These are phyloP conservation scores for Amphipyra tragopoginis DNA, from an alignment of 2,888 invertebrate species.

Conservation along the genomic window DNA sequence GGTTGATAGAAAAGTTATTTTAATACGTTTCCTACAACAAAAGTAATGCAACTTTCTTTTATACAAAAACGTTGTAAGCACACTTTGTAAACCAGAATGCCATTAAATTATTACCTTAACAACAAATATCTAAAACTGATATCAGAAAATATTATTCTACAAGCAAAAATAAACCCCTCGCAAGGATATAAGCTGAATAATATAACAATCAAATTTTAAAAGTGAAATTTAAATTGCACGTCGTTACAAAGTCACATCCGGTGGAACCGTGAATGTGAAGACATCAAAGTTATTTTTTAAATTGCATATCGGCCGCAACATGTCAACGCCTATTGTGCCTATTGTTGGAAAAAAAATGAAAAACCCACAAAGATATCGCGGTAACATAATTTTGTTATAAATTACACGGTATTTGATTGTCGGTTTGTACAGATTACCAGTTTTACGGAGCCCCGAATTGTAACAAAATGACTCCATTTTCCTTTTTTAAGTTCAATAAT, in stretches of 20 bases:
- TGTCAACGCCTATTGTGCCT: constrained; percentile 86
- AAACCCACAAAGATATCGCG: constrained; percentile 82
- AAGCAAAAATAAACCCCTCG: constrained; percentile 40
- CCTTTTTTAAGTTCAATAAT: constrained; percentile 80
- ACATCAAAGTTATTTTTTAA: constrained; percentile 77
- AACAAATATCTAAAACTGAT: constrained; percentile 8
- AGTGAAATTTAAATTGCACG: constrained; percentile 80
- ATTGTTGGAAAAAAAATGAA: constrained; percentile 66
- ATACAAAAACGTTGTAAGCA: too few relatives aligned
- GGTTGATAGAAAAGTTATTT: constrained; percentile 47
- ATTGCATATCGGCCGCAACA: constrained; percentile 81
- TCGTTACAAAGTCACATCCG: constrained; percentile 81
- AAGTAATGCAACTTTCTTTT: neutral
- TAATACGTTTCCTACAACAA: neutral
- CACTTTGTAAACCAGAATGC: too few relatives aligned
- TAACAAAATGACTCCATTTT: constrained; percentile 87
- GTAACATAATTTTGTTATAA: constrained; percentile 86
- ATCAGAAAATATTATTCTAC: constrained; percentile 22
- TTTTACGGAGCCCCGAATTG: constrained; percentile 80
- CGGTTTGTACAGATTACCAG: constrained; percentile 86
- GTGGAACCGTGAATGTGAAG: constrained; percentile 70
- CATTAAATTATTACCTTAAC: too few relatives aligned
- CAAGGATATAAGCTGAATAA: constrained; percentile 47
- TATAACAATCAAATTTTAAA: constrained; percentile 62
- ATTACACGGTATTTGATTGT: constrained; percentile 85